Conservation (phyloP, 1,140 invertebrate genomes). For the Danaus plexippus region DNA sequence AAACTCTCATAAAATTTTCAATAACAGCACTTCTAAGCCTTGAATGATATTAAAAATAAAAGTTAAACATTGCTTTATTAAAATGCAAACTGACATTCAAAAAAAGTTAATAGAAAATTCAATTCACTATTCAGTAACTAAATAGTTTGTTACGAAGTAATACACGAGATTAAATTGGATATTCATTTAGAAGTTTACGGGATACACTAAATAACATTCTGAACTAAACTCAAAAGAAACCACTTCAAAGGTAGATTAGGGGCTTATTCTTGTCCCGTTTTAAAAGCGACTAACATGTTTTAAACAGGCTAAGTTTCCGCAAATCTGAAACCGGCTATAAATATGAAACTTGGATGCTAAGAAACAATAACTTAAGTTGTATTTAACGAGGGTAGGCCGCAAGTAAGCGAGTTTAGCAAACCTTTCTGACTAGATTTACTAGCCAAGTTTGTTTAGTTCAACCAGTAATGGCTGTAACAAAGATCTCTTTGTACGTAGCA, state of each 20-base stretch:
- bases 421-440: conserved; percentile 17
- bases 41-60: too few relatives aligned
- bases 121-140: too few relatives aligned
- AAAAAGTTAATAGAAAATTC: too few relatives aligned
- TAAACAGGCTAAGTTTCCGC: conserved; percentile 10
- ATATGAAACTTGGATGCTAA: conserved; percentile 11
- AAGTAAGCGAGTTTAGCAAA: conserved; percentile 6
- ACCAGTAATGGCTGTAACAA: conserved; percentile 8
- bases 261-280: conserved; percentile 6
- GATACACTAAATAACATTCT: too few relatives aligned
- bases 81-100: too few relatives aligned
- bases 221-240: background rate
- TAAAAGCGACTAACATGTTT: conserved; percentile 9
- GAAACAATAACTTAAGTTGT: conserved; percentile 16
- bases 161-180: too few relatives aligned
- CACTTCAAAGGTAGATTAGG: conserved; percentile 6
- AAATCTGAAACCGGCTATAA: conserved; percentile 16
- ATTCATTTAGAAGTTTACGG: too few relatives aligned
- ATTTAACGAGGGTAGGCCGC: conserved; percentile 19
- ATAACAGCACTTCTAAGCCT: too few relatives aligned
- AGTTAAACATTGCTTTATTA: too few relatives aligned
- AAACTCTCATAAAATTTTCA: too few relatives aligned
- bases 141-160: too few relatives aligned
- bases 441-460: conserved; percentile 13
- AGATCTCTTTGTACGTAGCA: too few relatives aligned